Percentiles rank a stretch among this genome's conserved stretches.
phyloP scores from a whole-genome alignment of 2,888 invertebrate species.

The Eubasilissa splendida region DNA sequence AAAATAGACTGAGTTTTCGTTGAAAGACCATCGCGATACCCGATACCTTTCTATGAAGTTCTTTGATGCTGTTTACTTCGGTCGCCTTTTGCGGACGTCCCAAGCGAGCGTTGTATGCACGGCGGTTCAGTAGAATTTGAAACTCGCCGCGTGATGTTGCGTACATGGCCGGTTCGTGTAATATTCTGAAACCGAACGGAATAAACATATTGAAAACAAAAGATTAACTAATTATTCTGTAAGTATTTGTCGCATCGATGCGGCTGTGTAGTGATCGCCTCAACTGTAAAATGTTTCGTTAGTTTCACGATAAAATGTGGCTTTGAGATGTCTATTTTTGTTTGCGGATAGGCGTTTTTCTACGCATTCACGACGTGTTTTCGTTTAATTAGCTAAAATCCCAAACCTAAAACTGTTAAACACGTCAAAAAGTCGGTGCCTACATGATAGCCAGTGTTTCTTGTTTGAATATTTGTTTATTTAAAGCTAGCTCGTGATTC shows the following conservation, averaged over 20 bases:
- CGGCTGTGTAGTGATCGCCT: background rate
- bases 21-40: background rate
- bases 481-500: background rate
- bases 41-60: background rate
- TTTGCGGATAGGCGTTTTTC: slow-evolving; percentile 21
- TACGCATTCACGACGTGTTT: slow-evolving; percentile 14
- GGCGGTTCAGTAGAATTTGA: slow-evolving; percentile 29
- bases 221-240: background rate
- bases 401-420: background rate
- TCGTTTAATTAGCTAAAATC: slow-evolving; percentile 34
- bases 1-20: background rate
- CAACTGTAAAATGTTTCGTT: slow-evolving; percentile 2
- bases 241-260: background rate
- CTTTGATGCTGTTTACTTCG: background rate
- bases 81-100: background rate
- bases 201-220: slow-evolving; percentile 32
- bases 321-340: slow-evolving; percentile 28
- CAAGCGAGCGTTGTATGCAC: slow-evolving; percentile 28
- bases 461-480: slow-evolving; percentile 20
- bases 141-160: background rate
- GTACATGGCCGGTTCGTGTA: background rate
- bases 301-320: slow-evolving; percentile 15
- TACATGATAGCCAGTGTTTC: background rate
- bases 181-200: slow-evolving; percentile 25
- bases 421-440: background rate